A percentile compares a stretch with the other conserved stretches of the same genome.
These are phyloP conservation scores for Hippocampus mohnikei DNA, from an alignment of 2,113 vertebrate species.

Conservation along the genomic window DNA sequence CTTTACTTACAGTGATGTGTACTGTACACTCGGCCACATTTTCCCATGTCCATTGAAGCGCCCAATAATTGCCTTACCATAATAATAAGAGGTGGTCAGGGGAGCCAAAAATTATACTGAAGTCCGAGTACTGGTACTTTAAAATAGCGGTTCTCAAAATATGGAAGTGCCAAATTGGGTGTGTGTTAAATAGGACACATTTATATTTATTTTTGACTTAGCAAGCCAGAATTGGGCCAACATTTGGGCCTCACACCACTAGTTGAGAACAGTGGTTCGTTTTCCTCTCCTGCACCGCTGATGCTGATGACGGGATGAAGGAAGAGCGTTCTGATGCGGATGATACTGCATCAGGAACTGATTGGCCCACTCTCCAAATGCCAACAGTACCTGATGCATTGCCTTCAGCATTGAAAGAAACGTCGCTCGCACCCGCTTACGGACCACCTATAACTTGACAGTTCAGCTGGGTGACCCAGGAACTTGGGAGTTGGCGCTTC, in stretches of 20 bases:
- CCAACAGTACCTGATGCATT: conserved; percentile 98
- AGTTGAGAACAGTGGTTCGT: background rate
- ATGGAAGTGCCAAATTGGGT: no score
- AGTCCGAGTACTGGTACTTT: background rate
- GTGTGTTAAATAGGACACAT: no score
- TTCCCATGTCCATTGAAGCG: background rate
- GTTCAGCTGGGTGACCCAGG: no score
- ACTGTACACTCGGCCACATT: conserved; percentile 47
- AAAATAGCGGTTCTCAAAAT: background rate
- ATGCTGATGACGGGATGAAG: conserved; percentile 25
- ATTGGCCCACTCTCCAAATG: conserved; percentile 82
- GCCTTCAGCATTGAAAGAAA: conserved; percentile 94
- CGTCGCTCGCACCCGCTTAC: conserved; percentile 47
- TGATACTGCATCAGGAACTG: conserved; percentile 99
- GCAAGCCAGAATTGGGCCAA: no score
- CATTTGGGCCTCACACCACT: background rate
- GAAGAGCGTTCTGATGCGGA: conserved; percentile 86
- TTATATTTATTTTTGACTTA: background rate
- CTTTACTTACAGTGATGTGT: conserved; percentile 62
- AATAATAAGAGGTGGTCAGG: background rate
- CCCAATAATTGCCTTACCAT: background rate
- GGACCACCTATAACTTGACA: background rate
- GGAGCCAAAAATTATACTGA: background rate
- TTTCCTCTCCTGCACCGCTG: background rate
- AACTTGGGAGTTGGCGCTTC: no score